Evolutionary conservation across 2,888 invertebrate species (phyloP), one percentile per base, ranked within the genome.

Genomic region (Linyphia triangularis): DNA sequence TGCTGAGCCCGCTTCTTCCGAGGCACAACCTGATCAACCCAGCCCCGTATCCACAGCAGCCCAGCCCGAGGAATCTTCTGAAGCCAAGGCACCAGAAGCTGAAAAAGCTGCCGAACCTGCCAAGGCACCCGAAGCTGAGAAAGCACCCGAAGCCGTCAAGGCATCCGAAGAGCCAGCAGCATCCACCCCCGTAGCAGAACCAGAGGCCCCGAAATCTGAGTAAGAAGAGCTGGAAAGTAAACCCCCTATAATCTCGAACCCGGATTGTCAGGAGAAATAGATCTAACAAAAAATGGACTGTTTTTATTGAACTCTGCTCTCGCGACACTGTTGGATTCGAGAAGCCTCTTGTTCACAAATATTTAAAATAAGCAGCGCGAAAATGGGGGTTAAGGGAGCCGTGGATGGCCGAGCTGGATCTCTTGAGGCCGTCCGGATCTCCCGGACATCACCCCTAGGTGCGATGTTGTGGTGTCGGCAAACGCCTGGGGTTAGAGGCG

Each of bases 331-430:
- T 43, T 16, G 77, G 77, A 63, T 77, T 79, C 79, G 79, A 51
- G 79, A 65, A 40, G 79, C 30, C 67, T 51, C 59, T 37, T 40
- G n/a, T 7, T 19, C 40, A 51, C 61, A 33, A 33, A 43, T 79
- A 67, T 72, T 61, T 51, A 40, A 26, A 81, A 26, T 37, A 57
- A 24, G n/a, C 33, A 59, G 57, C 70, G 69, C 70, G 65, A 37
- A 61, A 82, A 19, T 40, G 72, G 19, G 28, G 19, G 40, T 33
- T 26, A n/a, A 19, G 61, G 79, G 43, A 79, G 40, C 65, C 65
- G 67, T 57, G 73, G 61, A 67, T 37, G 72, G 51, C 81, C 86
- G 67, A 81, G 86, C 86, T 88, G 86, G 86, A 59, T 88, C 86
- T 88, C 40, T 67, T 51, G 13, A 51, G 81, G 81, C 81, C 75